Evolutionary conservation across 2,797 vertebrate species (phyloP), one percentile per base, ranked within the genome.

Genomic region (Darevskia nairensis): DNA sequence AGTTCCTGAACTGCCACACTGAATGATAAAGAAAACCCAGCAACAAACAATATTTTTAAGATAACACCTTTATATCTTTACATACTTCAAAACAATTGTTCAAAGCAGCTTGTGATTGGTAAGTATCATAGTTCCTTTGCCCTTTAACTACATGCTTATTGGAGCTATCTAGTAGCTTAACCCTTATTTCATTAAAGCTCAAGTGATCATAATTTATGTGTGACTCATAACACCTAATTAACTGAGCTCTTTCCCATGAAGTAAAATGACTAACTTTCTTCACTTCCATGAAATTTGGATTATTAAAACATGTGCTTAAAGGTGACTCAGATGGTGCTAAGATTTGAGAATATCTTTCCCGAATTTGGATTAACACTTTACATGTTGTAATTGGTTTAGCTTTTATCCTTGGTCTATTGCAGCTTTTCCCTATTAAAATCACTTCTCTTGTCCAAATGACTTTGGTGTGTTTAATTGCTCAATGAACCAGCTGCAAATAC

Each of bases 221-320:
- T 46, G 64, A 83, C 68, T 77, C 46, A 68, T 86, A 79, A 68
- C 61, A 66, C 61, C 74, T 78, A 78, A 83, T 83, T 88, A 83
- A 78, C 61, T 29, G 17, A 77, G 64, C 19, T 78, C 32, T 71
- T 46, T 88, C 27, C 66, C 64, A 68, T 83, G 61, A 77, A 83
- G 74, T 83, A 78, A 78, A 83, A 77, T 69, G 41, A 69, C 59
- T 59, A 32, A 13, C 66, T 64, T 64, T 77, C 44, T 82, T 88
- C 46, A 27, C 21, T 82, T 35, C 41, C 2, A 8, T 68, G 35
- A 76, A 76, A 77, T 76, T 35, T 83, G 61, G 25, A 68, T 68
- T 41, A 85, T 55, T 29, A 50, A 68, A 83, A 71, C 44, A 78
- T 39, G 7, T 66, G 27, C 61, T 55, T 78, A 44, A 15, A 59